phyloP scores from a whole-genome alignment of 2,797 vertebrate species.

The Hafferia zeledoni region DNA sequence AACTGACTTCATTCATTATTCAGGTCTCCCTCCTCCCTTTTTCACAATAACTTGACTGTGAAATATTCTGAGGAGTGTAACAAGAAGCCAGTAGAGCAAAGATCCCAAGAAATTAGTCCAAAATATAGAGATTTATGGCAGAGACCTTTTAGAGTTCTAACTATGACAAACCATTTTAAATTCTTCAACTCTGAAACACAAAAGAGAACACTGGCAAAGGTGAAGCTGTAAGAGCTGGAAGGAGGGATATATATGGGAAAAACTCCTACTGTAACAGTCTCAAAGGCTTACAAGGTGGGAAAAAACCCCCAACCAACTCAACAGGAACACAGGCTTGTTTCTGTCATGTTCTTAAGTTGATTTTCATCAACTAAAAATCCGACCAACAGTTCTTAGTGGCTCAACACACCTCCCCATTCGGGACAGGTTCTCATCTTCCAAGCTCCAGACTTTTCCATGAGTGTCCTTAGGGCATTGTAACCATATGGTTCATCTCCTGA shows the following conservation, averaged over 20 bases:
- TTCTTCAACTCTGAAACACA: background rate
- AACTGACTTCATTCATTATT: conserved; percentile 11
- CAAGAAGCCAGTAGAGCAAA: background rate
- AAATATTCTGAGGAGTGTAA: background rate
- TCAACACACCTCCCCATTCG: background rate
- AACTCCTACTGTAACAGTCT: background rate
- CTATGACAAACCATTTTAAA: background rate
- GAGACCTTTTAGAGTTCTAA: background rate
- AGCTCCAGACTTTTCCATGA: background rate
- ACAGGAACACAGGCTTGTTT: background rate
- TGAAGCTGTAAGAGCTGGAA: background rate
- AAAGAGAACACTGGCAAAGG: background rate
- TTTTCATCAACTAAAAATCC: background rate
- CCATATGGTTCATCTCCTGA: background rate
- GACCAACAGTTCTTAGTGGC: background rate
- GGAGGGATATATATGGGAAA: background rate
- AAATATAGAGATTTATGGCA: background rate
- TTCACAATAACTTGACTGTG: background rate
- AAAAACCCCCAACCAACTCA: background rate
- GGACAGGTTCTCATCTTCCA: background rate
- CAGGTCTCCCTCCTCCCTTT: background rate
- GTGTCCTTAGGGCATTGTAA: background rate
- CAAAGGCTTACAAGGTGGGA: background rate
- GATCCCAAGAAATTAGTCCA: background rate
- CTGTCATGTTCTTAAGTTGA: background rate